Evolutionary conservation across 1,140 invertebrate genomes (phyloP), one percentile per base, ranked within the genome.

Genomic region (Neodiprion lecontei): DNA sequence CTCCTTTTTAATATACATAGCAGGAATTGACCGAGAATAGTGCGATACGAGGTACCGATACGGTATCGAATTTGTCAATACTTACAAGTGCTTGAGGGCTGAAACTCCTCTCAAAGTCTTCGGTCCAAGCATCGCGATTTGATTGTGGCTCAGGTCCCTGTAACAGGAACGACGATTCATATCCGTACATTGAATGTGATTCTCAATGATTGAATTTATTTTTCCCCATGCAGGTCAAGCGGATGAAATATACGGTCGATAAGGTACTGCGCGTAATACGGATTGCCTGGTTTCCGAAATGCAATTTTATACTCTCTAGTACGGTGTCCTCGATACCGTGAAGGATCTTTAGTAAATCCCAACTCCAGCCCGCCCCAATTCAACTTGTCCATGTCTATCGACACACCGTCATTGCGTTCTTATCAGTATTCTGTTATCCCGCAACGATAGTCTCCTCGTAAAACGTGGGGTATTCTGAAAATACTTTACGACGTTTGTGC

Each of bases 131-230:
- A 95, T 94, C 17, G 94, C 92, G 80, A 99, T 91, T 83, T 94
- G 92, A 89, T 99, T 99, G 85, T 97, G 94, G 84, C 97, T 98
- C 48, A 99, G 89, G 87, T 99, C 97, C 85, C 97, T 99, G 92
- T 23, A 94, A 91, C 79, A 86, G 81, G 83, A 81, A 78, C 80
- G 5, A 61, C n/a, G 9, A 61, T 8, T 61, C 9, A 14, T 9
- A 61, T 61, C 53, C 9, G 9, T 61, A 61, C 4, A 61, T 61
- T 5, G 9, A 61, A 61, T 17, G 9, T 7, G 53, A 61, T 61
- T 14, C 28, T 40, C 53, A 17, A 17, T 61, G 53, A 17, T 61
- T 7, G n/a, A 40, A 61, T 17, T 61, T 61, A 61, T 61, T 17
- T 12, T 61, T 40, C 1, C 28, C 5, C 1, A 5, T 40, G 28